Evolutionary conservation across 2,113 vertebrate species (phyloP).

Genomic region (Brienomyrus brachyistius): DNA sequence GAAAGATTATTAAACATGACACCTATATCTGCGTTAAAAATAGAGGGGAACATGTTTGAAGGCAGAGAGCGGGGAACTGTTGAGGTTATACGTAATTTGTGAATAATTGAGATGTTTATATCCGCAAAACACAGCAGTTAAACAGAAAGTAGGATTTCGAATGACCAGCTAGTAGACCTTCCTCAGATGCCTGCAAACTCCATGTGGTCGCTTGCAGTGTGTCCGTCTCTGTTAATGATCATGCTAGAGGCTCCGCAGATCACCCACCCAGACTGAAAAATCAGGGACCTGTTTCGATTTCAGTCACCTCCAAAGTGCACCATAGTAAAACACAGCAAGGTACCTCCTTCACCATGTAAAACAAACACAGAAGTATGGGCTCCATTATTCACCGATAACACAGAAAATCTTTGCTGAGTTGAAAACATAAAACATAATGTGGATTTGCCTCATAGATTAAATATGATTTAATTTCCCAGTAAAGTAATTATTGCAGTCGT

Average conservation of each 20-base stretch:
- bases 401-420: background rate
- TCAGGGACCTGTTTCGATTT: slow-evolving; percentile 15
- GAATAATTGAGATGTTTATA: background rate
- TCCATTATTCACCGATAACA: background rate
- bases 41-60: background rate
- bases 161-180: background rate
- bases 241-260: background rate
- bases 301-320: background rate
- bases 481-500: background rate
- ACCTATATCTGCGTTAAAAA: background rate
- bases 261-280: background rate
- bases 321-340: too few relatives aligned
- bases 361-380: background rate
- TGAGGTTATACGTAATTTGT: background rate
- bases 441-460: background rate
- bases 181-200: background rate
- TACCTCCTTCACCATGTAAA: background rate
- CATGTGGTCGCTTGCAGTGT: too few relatives aligned
- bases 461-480: background rate
- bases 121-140: background rate
- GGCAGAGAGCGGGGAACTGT: background rate
- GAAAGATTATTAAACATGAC: background rate
- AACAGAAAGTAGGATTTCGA: background rate
- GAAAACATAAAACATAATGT: background rate
- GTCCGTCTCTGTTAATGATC: background rate